phyloP scores from a whole-genome alignment of 2,888 invertebrate genomes.

The Aleiodes alternator region DNA sequence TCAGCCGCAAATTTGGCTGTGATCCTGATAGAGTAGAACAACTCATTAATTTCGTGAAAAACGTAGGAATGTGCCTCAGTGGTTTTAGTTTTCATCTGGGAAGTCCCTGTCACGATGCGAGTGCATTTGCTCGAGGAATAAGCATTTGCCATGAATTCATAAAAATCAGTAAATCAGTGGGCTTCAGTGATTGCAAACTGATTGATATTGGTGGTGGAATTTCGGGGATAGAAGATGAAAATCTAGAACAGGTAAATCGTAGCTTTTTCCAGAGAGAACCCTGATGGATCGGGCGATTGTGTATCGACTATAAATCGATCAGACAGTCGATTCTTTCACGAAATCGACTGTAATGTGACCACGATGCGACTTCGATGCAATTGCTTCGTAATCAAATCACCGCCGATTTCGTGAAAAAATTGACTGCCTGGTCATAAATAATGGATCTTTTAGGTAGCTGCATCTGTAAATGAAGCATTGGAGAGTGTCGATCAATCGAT shows the following conservation, averaged over 20 bases:
- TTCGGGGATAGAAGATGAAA: slow-evolving; percentile 74
- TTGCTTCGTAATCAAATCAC: no score
- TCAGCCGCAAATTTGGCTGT: slow-evolving; percentile 71
- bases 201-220: slow-evolving; percentile 81
- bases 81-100: slow-evolving; percentile 73
- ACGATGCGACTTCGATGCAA: no score
- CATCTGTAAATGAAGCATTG: slow-evolving; percentile 77
- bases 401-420: no score
- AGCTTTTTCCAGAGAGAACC: no score
- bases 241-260: slow-evolving; percentile 74
- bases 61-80: slow-evolving; percentile 64
- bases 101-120: slow-evolving; percentile 71
- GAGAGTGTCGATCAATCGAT: slow-evolving; percentile 72
- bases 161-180: slow-evolving; percentile 75
- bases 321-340: no score
- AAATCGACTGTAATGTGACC: no score
- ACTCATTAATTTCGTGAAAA: slow-evolving; percentile 62
- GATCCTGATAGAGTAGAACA: slow-evolving; percentile 63
- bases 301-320: no score
- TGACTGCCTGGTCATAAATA: no score
- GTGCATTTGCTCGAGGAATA: slow-evolving; percentile 78
- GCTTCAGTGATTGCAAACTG: slow-evolving; percentile 77
- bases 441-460: slow-evolving; percentile 66
- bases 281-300: no score
- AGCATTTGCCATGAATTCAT: slow-evolving; percentile 76